These are phyloP conservation scores for Tauraco erythrolophus DNA, from an alignment of 2,113 vertebrate genomes.

Conservation along the genomic window DNA sequence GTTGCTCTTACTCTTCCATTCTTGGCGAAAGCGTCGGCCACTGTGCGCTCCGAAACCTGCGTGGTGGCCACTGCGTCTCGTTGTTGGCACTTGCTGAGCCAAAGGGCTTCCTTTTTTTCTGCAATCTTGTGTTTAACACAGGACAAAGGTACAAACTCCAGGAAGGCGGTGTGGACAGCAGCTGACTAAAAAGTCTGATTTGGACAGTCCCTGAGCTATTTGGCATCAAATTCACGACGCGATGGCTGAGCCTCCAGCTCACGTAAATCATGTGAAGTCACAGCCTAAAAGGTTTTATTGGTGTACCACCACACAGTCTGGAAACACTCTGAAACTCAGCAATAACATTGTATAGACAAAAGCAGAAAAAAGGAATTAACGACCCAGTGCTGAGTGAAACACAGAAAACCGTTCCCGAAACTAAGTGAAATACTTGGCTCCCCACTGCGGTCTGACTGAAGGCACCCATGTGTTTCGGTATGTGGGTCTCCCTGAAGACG, in stretches of 20 bases:
- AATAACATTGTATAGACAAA: neutral
- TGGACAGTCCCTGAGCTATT: neutral
- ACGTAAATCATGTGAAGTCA: neutral
- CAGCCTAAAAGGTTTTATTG: conserved; percentile 50
- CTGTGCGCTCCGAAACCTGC: fast-evolving
- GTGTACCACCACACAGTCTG: neutral
- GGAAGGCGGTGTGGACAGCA: neutral
- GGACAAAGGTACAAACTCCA: neutral
- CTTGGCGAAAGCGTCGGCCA: neutral
- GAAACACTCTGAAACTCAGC: neutral
- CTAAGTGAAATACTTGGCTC: neutral
- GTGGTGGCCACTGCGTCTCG: fast-evolving
- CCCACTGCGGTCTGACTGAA: neutral
- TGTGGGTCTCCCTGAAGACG: too few relatives aligned
- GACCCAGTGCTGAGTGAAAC: neutral
- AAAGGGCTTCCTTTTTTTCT: neutral
- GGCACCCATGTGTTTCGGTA: fast-evolving
- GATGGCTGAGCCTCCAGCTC: neutral
- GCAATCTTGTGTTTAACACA: fast-evolving
- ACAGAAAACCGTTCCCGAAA: neutral
- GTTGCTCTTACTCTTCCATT: neutral
- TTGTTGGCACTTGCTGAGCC: neutral
- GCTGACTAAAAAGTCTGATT: fast-evolving
- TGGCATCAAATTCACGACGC: neutral
- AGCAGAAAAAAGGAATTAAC: neutral